Evolutionary conservation across 2,888 invertebrate genomes (phyloP).

Genomic region (Coecobrya sp.): DNA sequence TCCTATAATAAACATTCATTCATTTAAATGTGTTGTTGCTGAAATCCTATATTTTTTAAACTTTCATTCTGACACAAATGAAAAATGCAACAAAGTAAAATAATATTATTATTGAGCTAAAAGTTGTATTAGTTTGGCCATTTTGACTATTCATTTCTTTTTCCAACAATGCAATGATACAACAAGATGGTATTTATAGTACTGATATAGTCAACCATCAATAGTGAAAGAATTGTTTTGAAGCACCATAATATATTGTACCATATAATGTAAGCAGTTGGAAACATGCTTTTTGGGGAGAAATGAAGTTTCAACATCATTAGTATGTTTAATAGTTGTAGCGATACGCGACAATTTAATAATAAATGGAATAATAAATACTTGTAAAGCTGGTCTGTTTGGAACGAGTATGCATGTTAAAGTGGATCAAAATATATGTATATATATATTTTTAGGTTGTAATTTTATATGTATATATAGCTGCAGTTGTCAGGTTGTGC

Average conservation of each 20-base stretch:
- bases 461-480: neutral
- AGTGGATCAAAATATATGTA: neutral
- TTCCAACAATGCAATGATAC: too few species aligned
- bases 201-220: neutral
- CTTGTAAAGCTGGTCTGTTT: slow-evolving; percentile 26
- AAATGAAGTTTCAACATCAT: neutral
- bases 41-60: too few species aligned
- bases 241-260: neutral
- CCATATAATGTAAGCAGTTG: neutral
- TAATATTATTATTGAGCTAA: too few species aligned
- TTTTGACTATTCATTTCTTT: too few species aligned
- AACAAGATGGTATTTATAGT: too few species aligned
- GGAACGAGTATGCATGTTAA: neutral
- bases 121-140: too few species aligned
- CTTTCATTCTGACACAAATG: too few species aligned
- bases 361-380: neutral
- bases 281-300: neutral
- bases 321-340: too few species aligned
- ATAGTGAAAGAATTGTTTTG: slow-evolving; percentile 1
- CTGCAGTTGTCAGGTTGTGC: slow-evolving; percentile 10
- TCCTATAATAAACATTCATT: too few species aligned
- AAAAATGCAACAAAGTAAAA: too few species aligned
- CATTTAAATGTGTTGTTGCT: too few species aligned
- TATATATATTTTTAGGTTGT: neutral
- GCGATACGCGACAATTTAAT: neutral